Base-by-base conservation (phyloP, 2,888 invertebrate species). In the Anthophora plumipes region DNA sequence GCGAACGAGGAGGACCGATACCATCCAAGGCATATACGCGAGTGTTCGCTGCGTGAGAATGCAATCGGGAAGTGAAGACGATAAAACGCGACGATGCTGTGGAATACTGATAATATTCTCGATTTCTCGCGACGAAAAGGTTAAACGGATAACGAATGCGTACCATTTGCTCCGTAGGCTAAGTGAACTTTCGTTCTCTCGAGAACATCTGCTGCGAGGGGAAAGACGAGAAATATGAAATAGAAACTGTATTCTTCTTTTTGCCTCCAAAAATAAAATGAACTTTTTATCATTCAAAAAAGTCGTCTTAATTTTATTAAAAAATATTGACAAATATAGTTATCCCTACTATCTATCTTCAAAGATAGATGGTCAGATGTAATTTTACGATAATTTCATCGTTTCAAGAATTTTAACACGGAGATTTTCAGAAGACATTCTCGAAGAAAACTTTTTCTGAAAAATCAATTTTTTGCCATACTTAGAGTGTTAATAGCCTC, bases 21-120 rank as follows among this genome's bases (percentile, higher is more conserved):
- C 63, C 71, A 72, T 71, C 63, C 84, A 14, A 43, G 64, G 74
- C n/a, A n/a, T n/a, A n/a, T 75, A 70, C 50, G 52, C 31, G 70
- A 61, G 54, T 60, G 69, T 66, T 75, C 72, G 52, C 72, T 60
- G 68, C 84, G 85, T 84, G 84, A 77, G 85, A 84, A 84, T 84
- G 81, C 69, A 80, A 79, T 71, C 67, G 76, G 67, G 67, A 74
- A 66, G 81, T 63, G 60, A 52, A 77, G 72, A 9, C 52, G 83
- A 73, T 76, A 69, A 41, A 50, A n/a, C 52, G 63, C 57, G 82
- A 76, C 78, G 82, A 81, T 85, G 85, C 81, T 22, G 37, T 37
- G 57, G 60, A 54, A 46, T 57, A 37, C 31, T 60, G 63, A 76
- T 74, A 78, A 85, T 71, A 67, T 43, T 31, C 59, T 22, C 60